Conservation (phyloP, 2,113 vertebrate species). For the Cricetomys ansorgei region DNA sequence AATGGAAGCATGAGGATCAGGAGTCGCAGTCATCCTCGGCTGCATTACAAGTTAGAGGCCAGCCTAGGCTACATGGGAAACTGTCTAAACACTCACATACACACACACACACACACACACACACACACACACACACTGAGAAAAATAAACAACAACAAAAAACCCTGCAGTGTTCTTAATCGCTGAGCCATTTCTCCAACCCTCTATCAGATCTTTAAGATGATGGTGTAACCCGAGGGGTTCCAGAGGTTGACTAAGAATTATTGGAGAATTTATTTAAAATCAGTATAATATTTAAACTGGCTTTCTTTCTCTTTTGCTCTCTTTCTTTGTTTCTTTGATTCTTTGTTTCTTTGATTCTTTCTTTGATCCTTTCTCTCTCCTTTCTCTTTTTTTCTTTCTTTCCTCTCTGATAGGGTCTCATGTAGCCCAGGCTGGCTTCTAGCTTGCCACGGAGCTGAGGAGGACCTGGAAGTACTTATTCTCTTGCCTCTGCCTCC, state of each 20-base stretch:
- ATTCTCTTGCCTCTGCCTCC: neutral
- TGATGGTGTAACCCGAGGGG: too few species aligned
- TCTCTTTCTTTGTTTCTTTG: fast-evolving
- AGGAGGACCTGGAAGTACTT: neutral
- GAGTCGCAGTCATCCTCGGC: neutral
- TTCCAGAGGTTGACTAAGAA: neutral
- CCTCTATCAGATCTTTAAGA: neutral
- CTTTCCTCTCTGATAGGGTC: neutral
- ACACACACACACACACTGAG: too few species aligned
- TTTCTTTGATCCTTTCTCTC: neutral
- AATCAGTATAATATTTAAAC: neutral
- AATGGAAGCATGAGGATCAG: neutral
- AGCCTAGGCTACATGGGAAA: neutral
- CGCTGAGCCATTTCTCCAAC: neutral
- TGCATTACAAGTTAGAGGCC: neutral
- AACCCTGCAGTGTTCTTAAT: neutral
- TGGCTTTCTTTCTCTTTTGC: fast-evolving
- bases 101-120: too few species aligned
- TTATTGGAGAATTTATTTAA: neutral
- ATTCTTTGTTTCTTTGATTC: too few species aligned
- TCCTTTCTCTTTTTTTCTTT: neutral
- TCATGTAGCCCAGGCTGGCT: neutral
- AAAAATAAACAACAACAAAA: neutral
- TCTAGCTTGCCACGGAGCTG: neutral
- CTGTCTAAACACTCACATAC: too few species aligned